Evolutionary conservation across 2,113 vertebrate species (phyloP).

Genomic region (Penelope pileata): DNA sequence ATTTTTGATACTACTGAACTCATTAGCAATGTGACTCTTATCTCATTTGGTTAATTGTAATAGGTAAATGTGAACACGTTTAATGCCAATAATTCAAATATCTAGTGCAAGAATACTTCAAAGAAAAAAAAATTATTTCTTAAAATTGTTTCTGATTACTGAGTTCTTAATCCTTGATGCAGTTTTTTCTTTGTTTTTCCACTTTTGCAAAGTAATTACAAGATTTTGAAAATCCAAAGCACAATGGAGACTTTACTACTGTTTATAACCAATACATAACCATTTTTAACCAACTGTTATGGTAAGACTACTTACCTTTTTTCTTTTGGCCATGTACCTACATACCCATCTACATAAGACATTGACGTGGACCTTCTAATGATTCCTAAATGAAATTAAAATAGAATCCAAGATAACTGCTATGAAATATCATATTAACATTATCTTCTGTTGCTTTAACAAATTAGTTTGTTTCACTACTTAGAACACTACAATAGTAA

Average conservation of each 20-base stretch:
- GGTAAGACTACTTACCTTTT: slow-evolving; percentile 81
- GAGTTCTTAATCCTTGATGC: not conserved
- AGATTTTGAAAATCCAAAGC: not conserved
- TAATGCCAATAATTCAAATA: not conserved
- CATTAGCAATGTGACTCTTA: not conserved
- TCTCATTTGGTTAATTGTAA: not conserved
- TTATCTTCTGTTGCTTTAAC: not conserved
- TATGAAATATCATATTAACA: not conserved
- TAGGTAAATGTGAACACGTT: not conserved
- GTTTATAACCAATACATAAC: not conserved
- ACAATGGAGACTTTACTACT: not conserved
- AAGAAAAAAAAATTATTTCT: not conserved
- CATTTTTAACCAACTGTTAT: not conserved
- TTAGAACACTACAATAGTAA: not conserved
- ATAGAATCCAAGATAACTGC: not conserved
- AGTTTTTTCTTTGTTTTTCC: not conserved
- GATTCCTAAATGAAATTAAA: slow-evolving; percentile 79
- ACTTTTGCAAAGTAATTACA: not conserved
- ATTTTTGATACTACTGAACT: not conserved
- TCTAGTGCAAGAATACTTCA: not conserved
- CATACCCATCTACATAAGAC: slow-evolving; percentile 95
- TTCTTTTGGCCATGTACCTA: slow-evolving; percentile 97
- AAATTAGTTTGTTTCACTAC: not conserved
- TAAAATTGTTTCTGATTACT: not conserved
- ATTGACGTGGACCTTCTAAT: slow-evolving; percentile 96